A percentile compares a stretch with the other conserved stretches of the same genome.
phyloP scores from a whole-genome alignment of 2,113 vertebrate species.

The Gavialis gangeticus region DNA sequence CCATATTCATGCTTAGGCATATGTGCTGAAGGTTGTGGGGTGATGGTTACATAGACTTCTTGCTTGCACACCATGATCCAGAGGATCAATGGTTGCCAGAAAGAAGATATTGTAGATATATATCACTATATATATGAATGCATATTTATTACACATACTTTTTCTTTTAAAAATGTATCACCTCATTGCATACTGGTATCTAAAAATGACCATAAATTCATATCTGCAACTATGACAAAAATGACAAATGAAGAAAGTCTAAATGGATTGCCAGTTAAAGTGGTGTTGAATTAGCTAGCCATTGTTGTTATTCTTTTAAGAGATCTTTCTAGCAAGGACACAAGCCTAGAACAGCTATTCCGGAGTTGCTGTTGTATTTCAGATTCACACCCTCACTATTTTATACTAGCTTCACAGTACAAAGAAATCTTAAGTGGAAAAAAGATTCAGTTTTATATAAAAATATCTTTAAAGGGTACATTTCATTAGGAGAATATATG shows the following conservation, averaged over 20 bases:
- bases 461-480: not conserved
- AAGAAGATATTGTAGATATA: no score
- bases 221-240: not conserved
- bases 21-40: no score
- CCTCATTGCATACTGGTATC: not conserved
- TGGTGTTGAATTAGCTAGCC: slow-evolving; percentile 16
- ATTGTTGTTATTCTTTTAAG: not conserved
- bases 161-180: no score
- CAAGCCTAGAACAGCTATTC: not conserved
- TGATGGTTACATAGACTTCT: no score
- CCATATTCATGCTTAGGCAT: no score
- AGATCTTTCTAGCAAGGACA: not conserved
- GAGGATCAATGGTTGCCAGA: no score
- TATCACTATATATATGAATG: no score
- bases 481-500: not conserved
- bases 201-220: not conserved
- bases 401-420: not conserved
- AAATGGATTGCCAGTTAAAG: slow-evolving; percentile 38
- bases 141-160: no score
- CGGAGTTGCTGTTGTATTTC: not conserved
- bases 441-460: not conserved
- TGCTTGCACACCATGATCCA: no score
- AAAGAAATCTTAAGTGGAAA: not conserved
- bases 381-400: not conserved
- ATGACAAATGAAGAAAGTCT: slow-evolving; percentile 7